Percentiles rank a stretch among this genome's conserved stretches.
Conservation (phyloP, 2,113 vertebrate species). For the Ammospiza nelsoni region DNA sequence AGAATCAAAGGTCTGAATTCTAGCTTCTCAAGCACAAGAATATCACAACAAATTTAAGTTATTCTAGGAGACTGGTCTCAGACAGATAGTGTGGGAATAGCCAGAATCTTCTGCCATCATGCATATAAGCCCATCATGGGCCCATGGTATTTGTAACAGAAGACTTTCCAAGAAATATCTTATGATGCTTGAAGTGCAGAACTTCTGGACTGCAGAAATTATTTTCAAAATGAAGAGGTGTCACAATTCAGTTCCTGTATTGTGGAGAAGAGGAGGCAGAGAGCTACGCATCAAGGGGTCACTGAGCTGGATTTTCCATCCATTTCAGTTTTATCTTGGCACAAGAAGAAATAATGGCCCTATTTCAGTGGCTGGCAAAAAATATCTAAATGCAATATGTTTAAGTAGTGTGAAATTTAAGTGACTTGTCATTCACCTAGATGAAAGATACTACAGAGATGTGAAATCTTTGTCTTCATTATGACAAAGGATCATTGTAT, state of each 20-base stretch:
- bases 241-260: background rate
- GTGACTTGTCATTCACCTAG: background rate
- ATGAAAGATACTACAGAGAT: background rate
- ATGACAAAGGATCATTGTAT: background rate
- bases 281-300: background rate
- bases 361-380: background rate
- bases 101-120: background rate
- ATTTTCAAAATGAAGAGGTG: background rate
- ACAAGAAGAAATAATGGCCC: background rate
- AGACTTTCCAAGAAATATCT: background rate
- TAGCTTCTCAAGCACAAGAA: background rate
- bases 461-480: background rate
- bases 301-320: background rate
- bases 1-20: background rate
- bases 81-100: rapidly evolving
- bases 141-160: background rate
- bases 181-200: background rate
- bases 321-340: background rate
- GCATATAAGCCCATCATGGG: no score
- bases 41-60: background rate
- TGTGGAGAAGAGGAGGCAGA: background rate
- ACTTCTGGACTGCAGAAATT: background rate
- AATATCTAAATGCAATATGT: background rate
- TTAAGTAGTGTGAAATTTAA: background rate
- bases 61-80: background rate